A percentile compares a stretch with the other conserved stretches of the same genome.
Conservation (phyloP, 2,113 vertebrate genomes). For the Cyanoderma ruficeps region DNA sequence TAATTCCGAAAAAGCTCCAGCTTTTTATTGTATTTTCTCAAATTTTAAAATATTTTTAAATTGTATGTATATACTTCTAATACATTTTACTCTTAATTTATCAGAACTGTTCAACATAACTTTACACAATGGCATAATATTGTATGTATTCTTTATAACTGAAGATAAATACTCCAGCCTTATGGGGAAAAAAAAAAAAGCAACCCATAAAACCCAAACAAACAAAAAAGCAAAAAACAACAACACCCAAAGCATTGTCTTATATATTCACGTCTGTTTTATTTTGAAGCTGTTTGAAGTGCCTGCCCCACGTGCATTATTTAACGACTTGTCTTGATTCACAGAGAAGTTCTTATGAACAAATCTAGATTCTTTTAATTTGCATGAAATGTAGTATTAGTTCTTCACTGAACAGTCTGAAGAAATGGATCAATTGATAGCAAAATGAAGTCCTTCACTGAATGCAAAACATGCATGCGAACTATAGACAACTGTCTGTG, state of each 20-base stretch:
- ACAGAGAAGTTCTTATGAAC: background rate
- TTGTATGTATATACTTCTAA: background rate
- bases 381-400: background rate
- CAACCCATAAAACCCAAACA: accelerated
- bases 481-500: no score
- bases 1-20: background rate
- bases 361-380: background rate
- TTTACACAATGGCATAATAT: background rate
- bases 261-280: background rate
- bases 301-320: background rate
- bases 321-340: background rate
- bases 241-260: background rate
- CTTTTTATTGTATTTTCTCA: background rate
- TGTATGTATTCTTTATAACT: background rate
- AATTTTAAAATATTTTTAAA: background rate
- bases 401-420: background rate
- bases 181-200: background rate
- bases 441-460: background rate
- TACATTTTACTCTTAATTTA: background rate
- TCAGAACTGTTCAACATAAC: background rate
- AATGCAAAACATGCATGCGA: background rate
- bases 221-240: background rate
- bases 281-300: background rate
- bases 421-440: background rate
- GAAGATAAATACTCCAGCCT: background rate